Evolutionary conservation across 1,140 invertebrate genomes (phyloP).

Genomic region (Bactericera cockerelli): DNA sequence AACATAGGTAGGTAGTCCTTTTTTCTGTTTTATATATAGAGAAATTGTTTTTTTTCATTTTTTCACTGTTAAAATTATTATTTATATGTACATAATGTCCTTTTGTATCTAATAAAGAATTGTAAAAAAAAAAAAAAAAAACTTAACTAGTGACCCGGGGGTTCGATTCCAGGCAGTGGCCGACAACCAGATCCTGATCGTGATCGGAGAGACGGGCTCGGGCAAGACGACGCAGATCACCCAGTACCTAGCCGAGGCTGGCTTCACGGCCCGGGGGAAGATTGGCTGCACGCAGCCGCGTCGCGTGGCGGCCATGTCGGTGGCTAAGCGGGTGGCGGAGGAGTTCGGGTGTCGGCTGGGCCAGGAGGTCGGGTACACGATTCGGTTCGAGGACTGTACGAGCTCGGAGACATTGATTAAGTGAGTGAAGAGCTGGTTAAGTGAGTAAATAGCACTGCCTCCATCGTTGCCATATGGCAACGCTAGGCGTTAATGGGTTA

Average conservation of each 20-base stretch:
- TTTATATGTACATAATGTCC: no score
- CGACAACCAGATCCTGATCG: conserved; percentile 96
- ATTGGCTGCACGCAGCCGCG: conserved; percentile 97
- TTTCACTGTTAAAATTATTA: no score
- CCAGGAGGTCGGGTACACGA: conserved; percentile 97
- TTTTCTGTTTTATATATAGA: no score
- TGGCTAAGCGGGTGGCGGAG: conserved; percentile 95
- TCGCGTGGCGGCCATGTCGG: conserved; percentile 95
- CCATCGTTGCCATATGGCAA: no score
- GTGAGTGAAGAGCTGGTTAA: conserved; percentile 31
- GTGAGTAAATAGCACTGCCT: no score
- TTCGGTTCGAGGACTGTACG: conserved; percentile 99
- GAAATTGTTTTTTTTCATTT: no score
- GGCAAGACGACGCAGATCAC: conserved; percentile 99
- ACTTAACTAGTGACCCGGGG: no score
- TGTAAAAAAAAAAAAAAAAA: no score
- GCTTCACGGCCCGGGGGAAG: conserved; percentile 80
- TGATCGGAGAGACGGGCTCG: conserved; percentile 97
- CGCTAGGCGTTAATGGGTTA: no score
- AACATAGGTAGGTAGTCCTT: no score
- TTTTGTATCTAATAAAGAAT: no score
- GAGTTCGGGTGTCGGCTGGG: conserved; percentile 95
- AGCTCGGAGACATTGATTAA: conserved; percentile 95
- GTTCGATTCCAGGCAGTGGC: conserved; percentile 59
- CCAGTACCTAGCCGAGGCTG: conserved; percentile 93